Percentiles rank a stretch among this genome's conserved stretches.
Evolutionary conservation across 1,140 invertebrate genomes (phyloP).

Genomic region (Procambarus virginalis): DNA sequence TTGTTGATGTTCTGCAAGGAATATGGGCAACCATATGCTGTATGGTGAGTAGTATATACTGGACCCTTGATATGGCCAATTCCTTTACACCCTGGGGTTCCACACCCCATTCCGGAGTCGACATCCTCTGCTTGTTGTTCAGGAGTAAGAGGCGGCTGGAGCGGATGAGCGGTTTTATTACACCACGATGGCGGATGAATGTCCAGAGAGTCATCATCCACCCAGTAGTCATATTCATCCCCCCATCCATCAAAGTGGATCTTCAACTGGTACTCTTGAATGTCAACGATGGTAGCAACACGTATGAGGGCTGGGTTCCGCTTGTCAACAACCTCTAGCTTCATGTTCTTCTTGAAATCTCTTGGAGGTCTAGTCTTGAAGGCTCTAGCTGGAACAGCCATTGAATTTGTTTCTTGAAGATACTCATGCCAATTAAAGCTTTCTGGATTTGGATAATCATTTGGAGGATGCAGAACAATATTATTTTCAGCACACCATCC

Average conservation of each 20-base stretch:
- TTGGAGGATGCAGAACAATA: constrained; percentile 87
- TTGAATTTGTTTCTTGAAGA: constrained; percentile 83
- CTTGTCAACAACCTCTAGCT: constrained; percentile 92
- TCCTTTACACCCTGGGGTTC: constrained; percentile 85
- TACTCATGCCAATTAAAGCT: constrained; percentile 90
- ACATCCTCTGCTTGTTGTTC: constrained; percentile 77
- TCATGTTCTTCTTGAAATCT: constrained; percentile 91
- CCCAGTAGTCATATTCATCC: constrained; percentile 88
- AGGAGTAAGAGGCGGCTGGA: constrained; percentile 82
- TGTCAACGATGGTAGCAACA: constrained; percentile 87
- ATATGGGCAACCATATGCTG: constrained; percentile 89
- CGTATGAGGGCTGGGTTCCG: constrained; percentile 87
- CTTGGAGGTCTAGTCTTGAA: constrained; percentile 86
- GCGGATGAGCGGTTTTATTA: constrained; percentile 87
- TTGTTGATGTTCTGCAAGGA: constrained; percentile 81
- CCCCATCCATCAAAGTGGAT: constrained; percentile 95
- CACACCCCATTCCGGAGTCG: constrained; percentile 79
- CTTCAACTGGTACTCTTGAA: constrained; percentile 76
- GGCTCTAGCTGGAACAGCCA: constrained; percentile 86
- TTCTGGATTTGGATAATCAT: constrained; percentile 74
- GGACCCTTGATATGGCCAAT: constrained; percentile 85
- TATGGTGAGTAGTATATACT: constrained; percentile 84
- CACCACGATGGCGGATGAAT: constrained; percentile 95
- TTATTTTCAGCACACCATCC: constrained; percentile 92
- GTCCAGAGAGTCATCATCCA: constrained; percentile 91